These are phyloP conservation scores for Anas capensis DNA, from an alignment of 2,797 vertebrate species.

Conservation along the genomic window DNA sequence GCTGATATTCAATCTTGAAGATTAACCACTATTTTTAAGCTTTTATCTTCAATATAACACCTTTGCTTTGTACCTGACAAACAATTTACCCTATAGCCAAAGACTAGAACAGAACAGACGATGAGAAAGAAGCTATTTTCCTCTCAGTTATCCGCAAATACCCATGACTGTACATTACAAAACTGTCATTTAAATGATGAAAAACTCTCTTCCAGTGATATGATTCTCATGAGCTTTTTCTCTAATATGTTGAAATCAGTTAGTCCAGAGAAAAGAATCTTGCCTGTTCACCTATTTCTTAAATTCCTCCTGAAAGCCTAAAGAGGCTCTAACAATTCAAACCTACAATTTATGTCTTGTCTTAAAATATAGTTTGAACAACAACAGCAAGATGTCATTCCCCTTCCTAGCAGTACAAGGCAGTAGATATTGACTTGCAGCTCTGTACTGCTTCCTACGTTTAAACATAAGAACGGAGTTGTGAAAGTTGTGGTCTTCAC, in stretches of 20 bases:
- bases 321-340: neutral
- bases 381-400: neutral
- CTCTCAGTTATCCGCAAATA: neutral
- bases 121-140: neutral
- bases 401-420: neutral
- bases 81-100: neutral
- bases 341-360: rapidly evolving
- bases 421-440: neutral
- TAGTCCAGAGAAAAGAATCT: neutral
- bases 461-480: neutral
- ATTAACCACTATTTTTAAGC: rapidly evolving
- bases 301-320: neutral
- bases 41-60: neutral
- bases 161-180: neutral
- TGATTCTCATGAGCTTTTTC: neutral
- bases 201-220: neutral
- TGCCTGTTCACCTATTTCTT: neutral
- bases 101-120: neutral
- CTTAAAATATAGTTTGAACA: neutral
- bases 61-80: neutral
- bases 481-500: neutral
- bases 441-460: neutral
- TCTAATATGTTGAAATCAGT: neutral
- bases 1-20: neutral
- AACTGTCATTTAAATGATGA: neutral